Base-by-base conservation (phyloP, 1,140 invertebrate genomes). In the Drosophila micromelanica region DNA sequence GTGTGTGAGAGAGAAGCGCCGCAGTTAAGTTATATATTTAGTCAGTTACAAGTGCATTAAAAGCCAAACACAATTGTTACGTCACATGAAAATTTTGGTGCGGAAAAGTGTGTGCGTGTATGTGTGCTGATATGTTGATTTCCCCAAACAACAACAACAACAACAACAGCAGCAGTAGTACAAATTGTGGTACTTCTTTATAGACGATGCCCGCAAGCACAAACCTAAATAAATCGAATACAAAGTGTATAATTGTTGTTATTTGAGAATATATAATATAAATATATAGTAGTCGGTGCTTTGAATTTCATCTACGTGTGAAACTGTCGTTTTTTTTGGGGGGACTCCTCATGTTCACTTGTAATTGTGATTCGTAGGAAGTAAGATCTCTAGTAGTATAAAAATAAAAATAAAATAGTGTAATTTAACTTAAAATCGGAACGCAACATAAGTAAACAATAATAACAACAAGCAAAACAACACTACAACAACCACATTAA, bases 351-450 rank as follows among this genome's bases (percentile, higher is more conserved):
- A 76, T 61, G 76, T 67, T 89, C 82, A 87, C 80, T 86, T 87
- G 72, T 89, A 87, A 79, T 89, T 87, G 84, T 87, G 82, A 87
- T 87, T 87, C 68, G 72, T 87, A 87, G 82, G 75, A 73, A 87
- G 79, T 87, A 87, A 87, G 82, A 79, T 89, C 84, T 87, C 78
- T 87, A 89, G 75, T 87, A 73, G 84, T 69, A 69, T 78, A 82
- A 81, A 78, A 72, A 64, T 78, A 76, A 63, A 76, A 72, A 59
- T 78, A 80, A 82, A 79, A 79, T 76, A 80, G 60, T 76, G 70
- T 79, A 84, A 76, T 76, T 72, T 54, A 69, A 65, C 49, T 65
- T 49, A 48, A 86, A 86, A 78, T 87, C 84, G 82, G 78, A 82
- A 89, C 84, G 74, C 78, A 73, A 70, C 77, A 85, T 64, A 76